These are phyloP conservation scores for Adelphocoris suturalis DNA, from an alignment of 2,888 invertebrate genomes.

Conservation along the genomic window DNA sequence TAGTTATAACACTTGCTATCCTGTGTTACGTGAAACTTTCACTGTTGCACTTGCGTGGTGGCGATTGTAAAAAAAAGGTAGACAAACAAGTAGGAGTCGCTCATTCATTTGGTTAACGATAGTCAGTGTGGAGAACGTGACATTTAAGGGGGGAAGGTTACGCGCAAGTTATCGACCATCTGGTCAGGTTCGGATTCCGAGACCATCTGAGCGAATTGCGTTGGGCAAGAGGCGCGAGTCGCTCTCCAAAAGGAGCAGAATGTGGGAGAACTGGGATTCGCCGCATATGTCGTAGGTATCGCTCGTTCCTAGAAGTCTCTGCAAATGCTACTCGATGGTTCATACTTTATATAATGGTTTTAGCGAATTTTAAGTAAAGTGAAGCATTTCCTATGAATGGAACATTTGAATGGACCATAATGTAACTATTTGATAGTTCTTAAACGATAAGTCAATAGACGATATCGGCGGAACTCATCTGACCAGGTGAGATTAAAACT, in stretches of 20 bases:
- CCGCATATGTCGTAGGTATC: background rate
- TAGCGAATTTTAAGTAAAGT: too few relatives aligned
- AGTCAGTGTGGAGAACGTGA: background rate
- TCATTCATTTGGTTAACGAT: background rate
- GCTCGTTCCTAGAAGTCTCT: background rate
- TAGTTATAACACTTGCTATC: too few relatives aligned
- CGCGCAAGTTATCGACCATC: constrained; percentile 6
- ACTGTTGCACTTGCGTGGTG: too few relatives aligned
- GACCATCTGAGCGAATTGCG: constrained; percentile 25
- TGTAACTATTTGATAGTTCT: too few relatives aligned
- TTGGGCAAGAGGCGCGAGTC: background rate
- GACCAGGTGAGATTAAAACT: too few relatives aligned
- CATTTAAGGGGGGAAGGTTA: background rate
- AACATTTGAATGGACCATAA: background rate
- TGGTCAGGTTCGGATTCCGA: constrained; percentile 31
- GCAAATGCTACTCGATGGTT: background rate
- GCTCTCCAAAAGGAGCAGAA: background rate
- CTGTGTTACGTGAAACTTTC: too few relatives aligned
- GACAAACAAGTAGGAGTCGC: background rate
- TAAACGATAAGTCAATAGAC: too few relatives aligned
- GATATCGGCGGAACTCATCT: too few relatives aligned
- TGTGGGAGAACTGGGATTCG: background rate
- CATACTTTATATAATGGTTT: too few relatives aligned
- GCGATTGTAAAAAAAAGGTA: too few relatives aligned
- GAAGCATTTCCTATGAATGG: too few relatives aligned